Conservation (phyloP, 2,113 vertebrate species). For the Ascaphus truei region DNA sequence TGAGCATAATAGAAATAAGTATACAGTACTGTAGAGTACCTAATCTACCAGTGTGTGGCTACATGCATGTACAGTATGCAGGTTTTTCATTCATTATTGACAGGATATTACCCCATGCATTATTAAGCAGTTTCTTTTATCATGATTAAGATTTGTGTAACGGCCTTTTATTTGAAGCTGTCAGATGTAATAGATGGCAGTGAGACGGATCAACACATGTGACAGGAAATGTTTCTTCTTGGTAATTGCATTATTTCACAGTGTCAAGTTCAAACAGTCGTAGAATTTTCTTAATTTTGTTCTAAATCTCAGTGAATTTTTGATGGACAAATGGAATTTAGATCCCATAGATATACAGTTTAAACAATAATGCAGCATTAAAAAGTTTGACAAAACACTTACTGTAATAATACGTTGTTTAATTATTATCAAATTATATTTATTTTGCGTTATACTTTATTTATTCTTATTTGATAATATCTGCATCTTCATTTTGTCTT, state of each 20-base stretch:
- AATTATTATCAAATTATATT: slow-evolving; percentile 16
- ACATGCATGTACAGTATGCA: too few relatives aligned
- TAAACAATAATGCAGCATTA: too few relatives aligned
- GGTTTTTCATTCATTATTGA: slow-evolving; percentile 22
- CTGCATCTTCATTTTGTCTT: slow-evolving; percentile 57
- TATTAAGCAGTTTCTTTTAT: slow-evolving; percentile 28
- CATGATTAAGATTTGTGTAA: slow-evolving; percentile 42
- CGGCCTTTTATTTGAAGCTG: slow-evolving; percentile 49
- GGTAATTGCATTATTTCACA: slow-evolving; percentile 41
- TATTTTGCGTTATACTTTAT: slow-evolving; percentile 44
- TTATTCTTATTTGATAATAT: slow-evolving; percentile 45
- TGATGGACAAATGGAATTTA: neutral
- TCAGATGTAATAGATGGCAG: slow-evolving; percentile 42
- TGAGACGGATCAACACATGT: slow-evolving; percentile 40
- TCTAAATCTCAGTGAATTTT: slow-evolving; percentile 37
- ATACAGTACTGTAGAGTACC: too few relatives aligned
- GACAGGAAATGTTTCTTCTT: slow-evolving; percentile 41
- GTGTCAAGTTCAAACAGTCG: slow-evolving; percentile 39
- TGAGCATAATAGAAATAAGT: too few relatives aligned
- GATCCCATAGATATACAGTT: neutral
- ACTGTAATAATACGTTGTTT: too few relatives aligned
- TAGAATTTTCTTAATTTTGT: slow-evolving; percentile 26
- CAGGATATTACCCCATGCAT: neutral
- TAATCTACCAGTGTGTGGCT: too few relatives aligned
- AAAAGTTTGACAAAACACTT: too few relatives aligned